Conservation (phyloP, 2,888 invertebrate species). For the Monopis laevigella region DNA sequence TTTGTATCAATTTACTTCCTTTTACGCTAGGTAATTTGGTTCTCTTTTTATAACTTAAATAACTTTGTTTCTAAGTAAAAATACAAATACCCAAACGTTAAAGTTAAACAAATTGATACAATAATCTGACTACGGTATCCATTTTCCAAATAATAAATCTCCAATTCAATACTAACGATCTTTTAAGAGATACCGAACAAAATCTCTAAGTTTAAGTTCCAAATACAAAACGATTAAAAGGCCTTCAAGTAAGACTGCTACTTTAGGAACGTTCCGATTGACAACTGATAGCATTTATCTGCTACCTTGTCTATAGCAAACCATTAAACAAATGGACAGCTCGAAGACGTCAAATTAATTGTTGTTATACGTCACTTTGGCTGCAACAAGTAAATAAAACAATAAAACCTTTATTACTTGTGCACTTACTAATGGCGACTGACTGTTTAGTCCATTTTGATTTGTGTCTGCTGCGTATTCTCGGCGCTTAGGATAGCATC, state of each 20-base stretch:
- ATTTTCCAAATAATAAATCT: background rate
- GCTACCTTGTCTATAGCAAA: conserved; percentile 41
- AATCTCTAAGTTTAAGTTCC: conserved; percentile 34
- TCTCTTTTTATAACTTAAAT: too few species aligned
- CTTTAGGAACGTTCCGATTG: conserved; percentile 37
- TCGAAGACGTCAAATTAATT: conserved; percentile 50
- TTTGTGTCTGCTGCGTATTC: too few species aligned
- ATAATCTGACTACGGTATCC: too few species aligned
- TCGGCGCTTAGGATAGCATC: too few species aligned
- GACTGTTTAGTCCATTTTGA: background rate
- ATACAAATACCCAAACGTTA: too few species aligned
- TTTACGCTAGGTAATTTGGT: too few species aligned
- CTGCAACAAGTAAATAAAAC: conserved; percentile 21
- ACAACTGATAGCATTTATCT: conserved; percentile 60
- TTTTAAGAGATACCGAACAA: conserved; percentile 22
- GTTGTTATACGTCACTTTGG: conserved; percentile 51
- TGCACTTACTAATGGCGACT: background rate
- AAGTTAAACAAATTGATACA: too few species aligned
- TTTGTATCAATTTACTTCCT: too few species aligned
- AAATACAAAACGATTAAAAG: conserved; percentile 25
- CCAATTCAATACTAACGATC: background rate
- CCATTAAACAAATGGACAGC: conserved; percentile 62
- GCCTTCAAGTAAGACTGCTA: conserved; percentile 3
- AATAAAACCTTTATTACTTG: background rate
- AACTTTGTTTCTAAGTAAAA: too few species aligned